Conservation (phyloP, 2,888 invertebrate species). For the Phorcus lineatus region DNA sequence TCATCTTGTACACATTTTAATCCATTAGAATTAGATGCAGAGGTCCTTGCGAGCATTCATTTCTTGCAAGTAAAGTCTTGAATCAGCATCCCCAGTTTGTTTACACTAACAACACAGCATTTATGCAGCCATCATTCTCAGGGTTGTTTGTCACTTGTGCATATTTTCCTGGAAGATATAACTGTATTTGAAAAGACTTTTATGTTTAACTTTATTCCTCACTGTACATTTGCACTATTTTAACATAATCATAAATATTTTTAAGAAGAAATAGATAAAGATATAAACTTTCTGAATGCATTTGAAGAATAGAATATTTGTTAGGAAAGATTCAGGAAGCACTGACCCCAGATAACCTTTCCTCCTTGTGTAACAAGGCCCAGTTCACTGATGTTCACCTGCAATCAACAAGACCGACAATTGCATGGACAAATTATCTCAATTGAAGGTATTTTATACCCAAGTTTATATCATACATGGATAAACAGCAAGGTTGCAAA, state of each 20-base stretch:
- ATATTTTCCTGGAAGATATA: constrained; percentile 82
- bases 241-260: too few species aligned
- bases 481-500: too few species aligned
- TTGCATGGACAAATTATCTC: too few species aligned
- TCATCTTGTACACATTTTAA: too few species aligned
- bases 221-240: too few species aligned
- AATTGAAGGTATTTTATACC: too few species aligned
- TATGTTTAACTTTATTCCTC: too few species aligned
- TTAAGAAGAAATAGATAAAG: neutral
- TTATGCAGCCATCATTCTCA: constrained; percentile 99
- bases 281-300: neutral
- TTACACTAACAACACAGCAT: constrained; percentile 83
- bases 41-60: too few species aligned
- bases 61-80: too few species aligned
- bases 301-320: neutral
- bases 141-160: constrained; percentile 99
- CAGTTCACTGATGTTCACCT: constrained; percentile 95
- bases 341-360: constrained; percentile 96
- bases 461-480: too few species aligned
- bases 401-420: constrained; percentile 11
- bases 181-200: neutral
- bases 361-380: constrained; percentile 99
- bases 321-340: neutral
- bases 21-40: too few species aligned
- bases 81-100: too few species aligned